Percentiles rank a stretch among this genome's conserved stretches.
Evolutionary conservation across 2,797 vertebrate species (phyloP).

Genomic region (Coracias cyanogaster): DNA sequence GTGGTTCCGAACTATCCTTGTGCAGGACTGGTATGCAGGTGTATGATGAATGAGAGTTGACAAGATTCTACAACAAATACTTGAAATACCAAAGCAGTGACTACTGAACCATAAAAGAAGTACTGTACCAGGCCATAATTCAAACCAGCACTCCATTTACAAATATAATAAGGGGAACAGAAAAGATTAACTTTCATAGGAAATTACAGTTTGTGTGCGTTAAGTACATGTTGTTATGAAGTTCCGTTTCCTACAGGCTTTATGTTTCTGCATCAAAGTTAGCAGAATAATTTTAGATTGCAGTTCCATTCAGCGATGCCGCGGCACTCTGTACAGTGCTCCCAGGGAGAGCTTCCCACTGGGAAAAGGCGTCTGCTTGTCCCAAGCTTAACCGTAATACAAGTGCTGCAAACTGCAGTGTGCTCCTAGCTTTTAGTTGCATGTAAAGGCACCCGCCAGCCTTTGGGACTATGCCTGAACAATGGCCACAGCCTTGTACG

Average conservation of each 20-base stretch:
- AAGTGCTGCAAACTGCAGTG: not conserved
- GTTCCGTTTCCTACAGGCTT: constrained; percentile 21
- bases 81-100: constrained; percentile 31
- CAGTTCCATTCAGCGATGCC: not conserved
- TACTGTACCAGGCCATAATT: not conserved
- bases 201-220: constrained; percentile 16
- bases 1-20: not conserved
- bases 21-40: not conserved
- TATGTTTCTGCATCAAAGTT: not conserved
- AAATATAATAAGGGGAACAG: constrained; percentile 33
- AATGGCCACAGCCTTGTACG: fast-evolving
- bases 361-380: not conserved
- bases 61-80: constrained; percentile 42
- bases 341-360: not conserved
- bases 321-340: not conserved
- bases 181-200: constrained; percentile 51
- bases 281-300: not conserved
- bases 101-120: constrained; percentile 37
- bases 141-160: constrained; percentile 39
- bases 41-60: constrained; percentile 53
- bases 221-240: constrained; percentile 39
- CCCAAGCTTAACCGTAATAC: not conserved
- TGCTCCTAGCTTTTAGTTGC: not conserved
- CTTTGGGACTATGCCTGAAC: not conserved
- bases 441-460: not conserved